phyloP scores from a whole-genome alignment of 2,797 vertebrate genomes.

The Lindbergichthys nudifrons region DNA sequence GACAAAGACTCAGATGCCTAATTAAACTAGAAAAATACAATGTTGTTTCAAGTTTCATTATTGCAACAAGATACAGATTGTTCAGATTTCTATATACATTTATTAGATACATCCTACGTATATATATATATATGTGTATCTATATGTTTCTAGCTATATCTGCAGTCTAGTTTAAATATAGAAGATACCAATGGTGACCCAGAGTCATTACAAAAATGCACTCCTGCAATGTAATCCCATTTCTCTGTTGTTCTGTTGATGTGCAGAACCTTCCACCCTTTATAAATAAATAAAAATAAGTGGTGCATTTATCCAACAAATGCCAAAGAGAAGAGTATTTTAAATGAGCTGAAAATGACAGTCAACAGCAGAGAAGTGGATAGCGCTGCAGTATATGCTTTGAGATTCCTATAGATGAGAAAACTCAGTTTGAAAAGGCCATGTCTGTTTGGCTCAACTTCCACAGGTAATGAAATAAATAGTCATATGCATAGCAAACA shows the following conservation, averaged over 20 bases:
- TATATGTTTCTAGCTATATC: too few relatives aligned
- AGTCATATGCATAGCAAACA: not conserved
- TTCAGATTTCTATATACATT: not conserved
- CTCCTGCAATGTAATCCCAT: not conserved
- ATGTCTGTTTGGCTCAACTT: not conserved
- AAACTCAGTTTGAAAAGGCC: not conserved
- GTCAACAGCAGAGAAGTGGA: slow-evolving; percentile 17
- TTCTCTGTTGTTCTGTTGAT: not conserved
- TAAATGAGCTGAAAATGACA: not conserved
- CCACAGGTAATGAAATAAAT: not conserved
- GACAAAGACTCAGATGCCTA: slow-evolving; percentile 10
- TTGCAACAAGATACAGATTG: slow-evolving; percentile 14
- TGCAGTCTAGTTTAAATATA: slow-evolving; percentile 10
- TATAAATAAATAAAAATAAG: too few relatives aligned
- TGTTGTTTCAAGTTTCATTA: slow-evolving; percentile 12
- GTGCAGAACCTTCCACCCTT: not conserved
- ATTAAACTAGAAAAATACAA: slow-evolving; percentile 24
- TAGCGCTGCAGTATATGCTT: not conserved
- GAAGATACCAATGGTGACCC: slow-evolving; percentile 10
- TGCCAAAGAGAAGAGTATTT: slow-evolving; percentile 6
- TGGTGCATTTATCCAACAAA: not conserved
- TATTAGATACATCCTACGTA: too few relatives aligned
- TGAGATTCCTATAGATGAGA: not conserved
- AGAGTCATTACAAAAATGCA: slow-evolving; percentile 2
- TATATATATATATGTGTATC: too few relatives aligned